phyloP scores from a whole-genome alignment of 2,888 invertebrate species.

The Himalopsyche tibetana region DNA sequence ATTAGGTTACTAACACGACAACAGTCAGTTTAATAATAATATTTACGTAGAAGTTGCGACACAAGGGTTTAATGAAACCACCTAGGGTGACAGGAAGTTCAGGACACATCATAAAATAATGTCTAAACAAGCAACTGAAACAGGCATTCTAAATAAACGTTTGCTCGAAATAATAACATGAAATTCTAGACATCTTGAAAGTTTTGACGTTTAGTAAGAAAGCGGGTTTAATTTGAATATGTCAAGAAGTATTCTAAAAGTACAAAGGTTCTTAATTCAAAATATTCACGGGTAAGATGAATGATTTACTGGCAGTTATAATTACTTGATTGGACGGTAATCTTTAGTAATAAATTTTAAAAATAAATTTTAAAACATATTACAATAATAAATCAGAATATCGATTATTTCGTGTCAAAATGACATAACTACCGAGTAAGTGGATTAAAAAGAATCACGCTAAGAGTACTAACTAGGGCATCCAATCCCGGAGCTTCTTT shows the following conservation, averaged over 20 bases:
- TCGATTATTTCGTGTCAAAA: too few relatives aligned
- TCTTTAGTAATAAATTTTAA: too few relatives aligned
- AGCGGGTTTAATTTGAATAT: background rate
- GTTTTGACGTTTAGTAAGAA: constrained; percentile 3
- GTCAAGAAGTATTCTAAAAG: constrained; percentile 13
- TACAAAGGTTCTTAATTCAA: background rate
- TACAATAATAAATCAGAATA: too few relatives aligned
- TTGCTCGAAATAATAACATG: background rate
- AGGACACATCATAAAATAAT: background rate
- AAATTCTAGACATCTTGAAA: background rate
- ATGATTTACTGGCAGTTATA: background rate
- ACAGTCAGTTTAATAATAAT: background rate
- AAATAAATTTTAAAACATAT: too few relatives aligned
- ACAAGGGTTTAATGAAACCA: constrained; percentile 10
- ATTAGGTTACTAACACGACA: background rate
- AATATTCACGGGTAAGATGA: background rate
- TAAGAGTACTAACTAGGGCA: too few relatives aligned
- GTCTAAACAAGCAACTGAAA: background rate
- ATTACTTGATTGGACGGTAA: too few relatives aligned
- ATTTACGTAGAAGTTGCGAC: constrained; percentile 15
- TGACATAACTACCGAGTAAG: too few relatives aligned
- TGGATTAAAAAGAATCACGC: too few relatives aligned
- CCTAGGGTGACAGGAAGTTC: background rate
- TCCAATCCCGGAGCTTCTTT: too few relatives aligned
- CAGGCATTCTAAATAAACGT: background rate